Base-by-base conservation (phyloP, 2,113 vertebrate species). In the Chitala chitala region DNA sequence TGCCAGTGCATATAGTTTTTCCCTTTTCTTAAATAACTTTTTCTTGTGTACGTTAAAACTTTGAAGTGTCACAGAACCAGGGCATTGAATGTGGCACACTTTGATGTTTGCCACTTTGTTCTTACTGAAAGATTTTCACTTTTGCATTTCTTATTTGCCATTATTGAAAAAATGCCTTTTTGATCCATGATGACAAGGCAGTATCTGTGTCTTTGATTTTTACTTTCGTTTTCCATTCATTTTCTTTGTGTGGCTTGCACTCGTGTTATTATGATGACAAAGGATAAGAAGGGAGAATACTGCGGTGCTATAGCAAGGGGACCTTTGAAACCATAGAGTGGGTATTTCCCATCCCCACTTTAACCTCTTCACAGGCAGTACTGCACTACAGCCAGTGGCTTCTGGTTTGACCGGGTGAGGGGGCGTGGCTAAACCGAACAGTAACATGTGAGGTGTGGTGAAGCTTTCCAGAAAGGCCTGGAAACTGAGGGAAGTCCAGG, bases 361-460 rank as follows among this genome's bases (percentile, higher is more conserved):
- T 76, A 76, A 80, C 75, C 71, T 77, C 77, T 71, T 64, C 46
- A 33, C 58, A 71, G 63, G 69, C 40, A 74, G 31, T 46, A 44
- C 69, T 24, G 50, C 54, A 31, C 42, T 58, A 48, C 54, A 33
- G 71, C 71, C 31, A 8, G 50, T 80, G 59, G 72, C 13, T 75
- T 82, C 40, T 76, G 77, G 74, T 80, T 80, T 83, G 74, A 74
- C 76, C 31, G 46, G 29, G 66, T 44, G 22, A 12, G 15, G 46
- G 36, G 44, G 42, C 44, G 66, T 50, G 51, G 36, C 71, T 63
- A 61, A 70, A 80, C 69, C 75, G 15, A 73, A 82, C 61, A 48
- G 33, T 68, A 46, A 76, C 5, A 46, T 10, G 36, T 8, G 29
- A 80, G 68, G 54, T 15, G 51, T 20, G 33, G 72, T 74, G 56